phyloP scores from a whole-genome alignment of 2,797 vertebrate genomes.

The Melanotaenia boesemani region DNA sequence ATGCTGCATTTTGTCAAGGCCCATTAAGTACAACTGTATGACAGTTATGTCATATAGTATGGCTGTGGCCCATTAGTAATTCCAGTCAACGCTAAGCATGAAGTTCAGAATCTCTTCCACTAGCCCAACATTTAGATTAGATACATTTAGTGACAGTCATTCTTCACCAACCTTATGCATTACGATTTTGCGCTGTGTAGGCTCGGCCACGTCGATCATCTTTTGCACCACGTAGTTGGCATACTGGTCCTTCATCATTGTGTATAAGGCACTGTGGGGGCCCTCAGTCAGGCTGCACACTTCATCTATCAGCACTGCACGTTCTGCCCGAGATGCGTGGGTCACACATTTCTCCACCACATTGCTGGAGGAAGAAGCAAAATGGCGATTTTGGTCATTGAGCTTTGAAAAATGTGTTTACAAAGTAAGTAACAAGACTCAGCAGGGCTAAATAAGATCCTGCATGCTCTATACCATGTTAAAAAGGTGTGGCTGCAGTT shows the following conservation, averaged over 20 bases:
- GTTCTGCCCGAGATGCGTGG: conserved; percentile 95
- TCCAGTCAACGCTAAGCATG: neutral
- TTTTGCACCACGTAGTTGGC: conserved; percentile 99
- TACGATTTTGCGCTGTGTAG: conserved; percentile 97
- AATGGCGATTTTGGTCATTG: neutral
- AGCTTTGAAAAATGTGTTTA: conserved; percentile 1
- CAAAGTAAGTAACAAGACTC: conserved; percentile 2
- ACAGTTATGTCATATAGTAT: neutral
- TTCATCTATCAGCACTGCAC: conserved; percentile 97
- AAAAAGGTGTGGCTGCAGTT: neutral
- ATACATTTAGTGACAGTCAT: too few species aligned
- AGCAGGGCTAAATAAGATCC: neutral
- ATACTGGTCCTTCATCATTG: conserved; percentile 99
- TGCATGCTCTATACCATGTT: neutral
- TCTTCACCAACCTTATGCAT: conserved; percentile 93
- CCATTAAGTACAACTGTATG: neutral
- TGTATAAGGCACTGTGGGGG: conserved; percentile 99
- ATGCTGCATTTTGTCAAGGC: neutral
- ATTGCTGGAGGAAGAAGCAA: conserved; percentile 82
- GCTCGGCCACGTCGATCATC: conserved; percentile 99
- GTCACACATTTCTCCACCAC: conserved; percentile 99
- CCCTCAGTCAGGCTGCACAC: conserved; percentile 99
- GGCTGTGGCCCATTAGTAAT: neutral
- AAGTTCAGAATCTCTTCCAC: neutral
- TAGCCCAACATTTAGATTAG: neutral